A percentile compares a stretch with the other conserved stretches of the same genome.
These are phyloP conservation scores for Scomber japonicus DNA, from an alignment of 2,113 vertebrate genomes.

Conservation along the genomic window DNA sequence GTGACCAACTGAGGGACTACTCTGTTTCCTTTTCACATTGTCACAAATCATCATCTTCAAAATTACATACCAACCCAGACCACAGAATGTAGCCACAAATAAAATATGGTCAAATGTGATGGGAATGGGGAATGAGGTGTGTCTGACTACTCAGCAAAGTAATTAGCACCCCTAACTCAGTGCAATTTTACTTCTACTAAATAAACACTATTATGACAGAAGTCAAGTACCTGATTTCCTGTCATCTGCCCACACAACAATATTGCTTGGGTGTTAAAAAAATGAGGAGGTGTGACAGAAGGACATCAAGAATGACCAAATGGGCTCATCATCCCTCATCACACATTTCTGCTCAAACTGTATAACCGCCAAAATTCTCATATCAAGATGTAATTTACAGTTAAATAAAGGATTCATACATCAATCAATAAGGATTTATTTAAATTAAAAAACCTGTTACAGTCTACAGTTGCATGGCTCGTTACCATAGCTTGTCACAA, in stretches of 20 bases:
- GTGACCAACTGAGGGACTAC: slow-evolving; percentile 31
- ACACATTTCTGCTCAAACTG: slow-evolving; percentile 28
- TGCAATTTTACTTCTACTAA: not conserved
- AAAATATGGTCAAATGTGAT: not conserved
- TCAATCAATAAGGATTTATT: too few relatives aligned
- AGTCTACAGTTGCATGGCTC: not conserved
- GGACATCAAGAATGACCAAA: slow-evolving; percentile 40
- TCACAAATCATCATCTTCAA: not conserved
- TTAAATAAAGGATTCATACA: not conserved
- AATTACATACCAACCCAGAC: not conserved
- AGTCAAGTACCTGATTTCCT: not conserved
- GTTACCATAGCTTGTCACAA: not conserved
- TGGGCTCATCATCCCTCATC: not conserved
- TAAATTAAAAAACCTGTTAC: not conserved
- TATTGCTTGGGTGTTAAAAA: slow-evolving; percentile 21
- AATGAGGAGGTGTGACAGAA: slow-evolving; percentile 41
- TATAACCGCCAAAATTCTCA: not conserved
- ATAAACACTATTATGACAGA: not conserved
- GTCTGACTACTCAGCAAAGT: not conserved
- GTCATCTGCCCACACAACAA: slow-evolving; percentile 22
- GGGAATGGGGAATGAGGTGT: not conserved
- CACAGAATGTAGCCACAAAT: not conserved
- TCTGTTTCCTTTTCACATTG: not conserved
- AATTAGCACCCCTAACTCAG: slow-evolving; percentile 10
- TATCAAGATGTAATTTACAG: not conserved